phyloP scores from a whole-genome alignment of 2,797 vertebrate species.

The Smutsia gigantea region DNA sequence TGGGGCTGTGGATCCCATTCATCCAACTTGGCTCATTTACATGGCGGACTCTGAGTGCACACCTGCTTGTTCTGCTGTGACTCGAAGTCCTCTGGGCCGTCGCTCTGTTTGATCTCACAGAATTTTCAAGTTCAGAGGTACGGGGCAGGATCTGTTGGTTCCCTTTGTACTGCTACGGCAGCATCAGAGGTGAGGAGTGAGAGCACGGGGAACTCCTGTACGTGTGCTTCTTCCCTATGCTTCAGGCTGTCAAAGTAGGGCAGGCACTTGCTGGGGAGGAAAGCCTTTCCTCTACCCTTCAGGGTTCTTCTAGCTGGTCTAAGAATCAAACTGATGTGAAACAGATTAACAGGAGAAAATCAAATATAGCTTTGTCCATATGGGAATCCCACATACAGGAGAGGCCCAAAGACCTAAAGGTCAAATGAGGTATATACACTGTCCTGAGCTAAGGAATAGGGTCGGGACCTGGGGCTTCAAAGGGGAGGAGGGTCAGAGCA shows the following conservation, averaged over 20 bases:
- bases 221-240: background rate
- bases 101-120: background rate
- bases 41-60: background rate
- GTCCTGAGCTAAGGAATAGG: too few species aligned
- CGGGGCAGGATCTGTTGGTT: background rate
- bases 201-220: background rate
- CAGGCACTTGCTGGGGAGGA: background rate
- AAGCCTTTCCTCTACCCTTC: too few species aligned
- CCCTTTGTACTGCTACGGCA: background rate
- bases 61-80: background rate
- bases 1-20: background rate
- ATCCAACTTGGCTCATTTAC: background rate
- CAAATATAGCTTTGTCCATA: too few species aligned
- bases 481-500: too few species aligned
- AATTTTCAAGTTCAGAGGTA: background rate
- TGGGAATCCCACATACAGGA: too few species aligned
- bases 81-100: background rate
- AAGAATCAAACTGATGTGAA: too few species aligned
- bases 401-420: too few species aligned
- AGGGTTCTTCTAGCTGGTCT: too few species aligned
- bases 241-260: constrained; percentile 44
- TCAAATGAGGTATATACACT: too few species aligned
- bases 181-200: background rate
- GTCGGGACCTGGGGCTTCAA: too few species aligned
- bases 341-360: too few species aligned